phyloP scores from a whole-genome alignment of 2,113 vertebrate species.

The Dunckerocampus dactyliophorus region DNA sequence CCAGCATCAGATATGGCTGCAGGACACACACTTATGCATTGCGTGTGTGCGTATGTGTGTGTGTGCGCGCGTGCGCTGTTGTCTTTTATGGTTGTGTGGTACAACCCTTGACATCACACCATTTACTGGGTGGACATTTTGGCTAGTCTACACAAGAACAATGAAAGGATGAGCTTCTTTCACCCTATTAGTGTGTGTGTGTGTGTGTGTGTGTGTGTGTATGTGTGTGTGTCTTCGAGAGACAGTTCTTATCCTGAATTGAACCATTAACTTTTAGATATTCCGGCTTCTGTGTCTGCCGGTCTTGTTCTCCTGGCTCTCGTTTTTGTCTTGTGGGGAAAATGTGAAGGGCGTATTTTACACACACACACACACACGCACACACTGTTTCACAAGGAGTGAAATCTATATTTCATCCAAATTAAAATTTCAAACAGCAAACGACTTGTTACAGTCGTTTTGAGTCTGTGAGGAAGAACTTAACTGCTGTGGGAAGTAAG shows the following conservation, averaged over 20 bases:
- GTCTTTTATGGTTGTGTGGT: too few relatives aligned
- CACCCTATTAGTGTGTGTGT: background rate
- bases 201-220: background rate
- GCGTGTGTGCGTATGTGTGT: background rate
- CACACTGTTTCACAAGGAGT: constrained; percentile 20
- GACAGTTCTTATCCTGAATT: constrained; percentile 27
- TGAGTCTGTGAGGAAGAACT: constrained; percentile 14
- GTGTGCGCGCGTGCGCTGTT: background rate
- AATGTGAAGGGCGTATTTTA: constrained; percentile 34
- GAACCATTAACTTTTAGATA: constrained; percentile 34
- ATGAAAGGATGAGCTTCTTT: too few relatives aligned
- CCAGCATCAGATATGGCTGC: constrained; percentile 38
- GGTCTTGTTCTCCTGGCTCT: constrained; percentile 13
- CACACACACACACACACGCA: constrained; percentile 1
- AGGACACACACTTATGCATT: background rate
- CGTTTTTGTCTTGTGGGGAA: constrained; percentile 22
- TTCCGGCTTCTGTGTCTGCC: constrained; percentile 1
- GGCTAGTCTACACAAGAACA: too few relatives aligned
- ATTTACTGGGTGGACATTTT: too few relatives aligned
- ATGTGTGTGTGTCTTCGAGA: background rate
- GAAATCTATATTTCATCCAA: constrained; percentile 60
- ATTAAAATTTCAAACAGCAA: constrained; percentile 59
- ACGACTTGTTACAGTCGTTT: constrained; percentile 29
- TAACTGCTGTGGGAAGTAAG: background rate
- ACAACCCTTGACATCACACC: too few relatives aligned